phyloP scores from a whole-genome alignment of 2,797 vertebrate genomes.

The Discoglossus pictus region DNA sequence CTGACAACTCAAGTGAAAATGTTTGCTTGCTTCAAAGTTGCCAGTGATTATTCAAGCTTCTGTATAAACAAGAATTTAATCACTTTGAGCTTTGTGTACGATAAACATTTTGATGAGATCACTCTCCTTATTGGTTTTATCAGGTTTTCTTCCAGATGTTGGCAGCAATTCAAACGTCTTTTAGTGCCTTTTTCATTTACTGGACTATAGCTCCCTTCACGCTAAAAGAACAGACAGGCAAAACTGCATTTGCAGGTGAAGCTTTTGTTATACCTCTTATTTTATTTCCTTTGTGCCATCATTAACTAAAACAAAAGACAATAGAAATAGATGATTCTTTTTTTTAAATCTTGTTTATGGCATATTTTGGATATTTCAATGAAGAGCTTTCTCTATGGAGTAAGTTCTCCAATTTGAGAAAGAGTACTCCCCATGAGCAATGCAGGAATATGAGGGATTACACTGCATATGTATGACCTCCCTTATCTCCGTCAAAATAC shows the following conservation, averaged over 20 bases:
- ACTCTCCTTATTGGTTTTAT: conserved; percentile 22
- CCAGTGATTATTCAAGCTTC: conserved; percentile 22
- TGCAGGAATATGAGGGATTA: too few relatives aligned
- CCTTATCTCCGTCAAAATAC: too few relatives aligned
- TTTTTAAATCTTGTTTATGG: too few relatives aligned
- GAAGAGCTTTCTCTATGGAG: too few relatives aligned
- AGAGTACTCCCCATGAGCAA: too few relatives aligned
- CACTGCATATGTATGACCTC: too few relatives aligned
- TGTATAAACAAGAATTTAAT: conserved; percentile 23
- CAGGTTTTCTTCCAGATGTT: conserved; percentile 26
- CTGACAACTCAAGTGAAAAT: neutral
- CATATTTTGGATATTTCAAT: too few relatives aligned
- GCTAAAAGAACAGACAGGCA: neutral
- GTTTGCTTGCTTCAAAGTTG: conserved; percentile 2
- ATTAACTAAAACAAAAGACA: too few relatives aligned
- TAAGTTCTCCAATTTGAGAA: too few relatives aligned
- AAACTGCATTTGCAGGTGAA: neutral
- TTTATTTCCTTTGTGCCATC: too few relatives aligned
- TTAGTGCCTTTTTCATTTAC: conserved; percentile 12
- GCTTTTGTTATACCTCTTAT: neutral
- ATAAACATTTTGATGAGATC: conserved; percentile 21
- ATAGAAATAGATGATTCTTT: too few relatives aligned
- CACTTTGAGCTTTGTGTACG: neutral
- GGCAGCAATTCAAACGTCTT: conserved; percentile 1
- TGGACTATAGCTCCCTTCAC: neutral